These are phyloP conservation scores for Cisticola juncidis DNA, from an alignment of 2,113 vertebrate genomes.

Conservation along the genomic window DNA sequence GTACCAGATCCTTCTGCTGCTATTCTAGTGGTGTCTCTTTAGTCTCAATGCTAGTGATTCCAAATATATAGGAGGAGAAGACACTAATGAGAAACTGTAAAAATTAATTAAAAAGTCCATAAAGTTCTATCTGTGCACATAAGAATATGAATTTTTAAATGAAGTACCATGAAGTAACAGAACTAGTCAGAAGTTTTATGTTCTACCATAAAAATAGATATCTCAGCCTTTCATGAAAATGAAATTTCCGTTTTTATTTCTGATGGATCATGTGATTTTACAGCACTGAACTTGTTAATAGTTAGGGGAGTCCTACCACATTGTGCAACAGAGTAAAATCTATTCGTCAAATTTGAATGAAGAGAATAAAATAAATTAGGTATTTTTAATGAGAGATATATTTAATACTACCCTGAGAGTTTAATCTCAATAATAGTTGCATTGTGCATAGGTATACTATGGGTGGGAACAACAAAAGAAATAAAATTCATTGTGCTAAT, in stretches of 20 bases:
- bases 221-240: background rate
- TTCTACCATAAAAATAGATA: slow-evolving; percentile 3
- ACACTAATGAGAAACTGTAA: background rate
- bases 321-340: background rate
- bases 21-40: background rate
- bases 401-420: background rate
- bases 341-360: background rate
- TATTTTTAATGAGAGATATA: background rate
- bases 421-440: background rate
- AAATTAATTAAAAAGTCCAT: slow-evolving; percentile 15
- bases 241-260: slow-evolving; percentile 8
- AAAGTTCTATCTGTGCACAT: background rate
- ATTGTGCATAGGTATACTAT: background rate
- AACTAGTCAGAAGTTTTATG: background rate
- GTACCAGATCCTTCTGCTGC: background rate
- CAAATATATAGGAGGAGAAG: background rate
- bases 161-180: background rate
- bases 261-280: background rate
- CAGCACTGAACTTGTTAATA: background rate
- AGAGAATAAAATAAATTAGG: background rate
- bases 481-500: background rate
- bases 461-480: background rate
- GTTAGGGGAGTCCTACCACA: background rate
- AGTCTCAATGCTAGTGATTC: background rate
- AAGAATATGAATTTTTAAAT: slow-evolving; percentile 17